Evolutionary conservation across 2,888 invertebrate genomes (phyloP), one percentile per base, ranked within the genome.

Genomic region (Molorchus minor): DNA sequence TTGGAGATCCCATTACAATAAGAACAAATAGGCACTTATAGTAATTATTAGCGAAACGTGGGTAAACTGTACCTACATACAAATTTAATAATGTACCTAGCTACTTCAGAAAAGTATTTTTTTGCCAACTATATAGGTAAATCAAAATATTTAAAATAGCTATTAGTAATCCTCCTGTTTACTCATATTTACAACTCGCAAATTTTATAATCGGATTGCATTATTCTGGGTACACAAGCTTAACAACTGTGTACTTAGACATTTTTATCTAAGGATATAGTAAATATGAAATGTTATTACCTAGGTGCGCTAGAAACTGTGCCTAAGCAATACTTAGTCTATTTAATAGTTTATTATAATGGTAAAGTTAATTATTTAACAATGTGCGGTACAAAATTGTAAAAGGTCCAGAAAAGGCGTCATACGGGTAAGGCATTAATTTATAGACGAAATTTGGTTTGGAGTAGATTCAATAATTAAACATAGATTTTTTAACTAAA

Each of bases 331-430:
- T 12, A 33, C 12, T 33, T n/a, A 33, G 12, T 5, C 25, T n/a
- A n/a, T n/a, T n/a, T 4, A 33, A 33, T 12, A 5, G 33, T 3
- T 10, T 21, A 35, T 29, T 25, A 25, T 49, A 41, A 15, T 36
- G 7, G 12, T 33, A 25, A 25, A 35, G 38, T 29, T 21, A 29
- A 29, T 30, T 41, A n/a, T 17, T 25, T 33, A 19, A 36, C 41
- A n/a, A 59, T 59, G 62, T 62, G 62, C 33, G 54, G 56, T 7
- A 47, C 44, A 12, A 62, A 62, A 25, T 12, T 62, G 21, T 62
- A 10, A 62, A 59, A 41, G 53, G 49, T 20, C 41, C 61, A 16
- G 58, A 55, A 13, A 67, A 64, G 54, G 60, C 64, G 21, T 62
- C 61, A 10, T 66, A 64, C 40, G 59, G 56, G 66, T 64, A 19